Evolutionary conservation across 1,140 invertebrate genomes (phyloP).

Genomic region (Calliphora vicina): DNA sequence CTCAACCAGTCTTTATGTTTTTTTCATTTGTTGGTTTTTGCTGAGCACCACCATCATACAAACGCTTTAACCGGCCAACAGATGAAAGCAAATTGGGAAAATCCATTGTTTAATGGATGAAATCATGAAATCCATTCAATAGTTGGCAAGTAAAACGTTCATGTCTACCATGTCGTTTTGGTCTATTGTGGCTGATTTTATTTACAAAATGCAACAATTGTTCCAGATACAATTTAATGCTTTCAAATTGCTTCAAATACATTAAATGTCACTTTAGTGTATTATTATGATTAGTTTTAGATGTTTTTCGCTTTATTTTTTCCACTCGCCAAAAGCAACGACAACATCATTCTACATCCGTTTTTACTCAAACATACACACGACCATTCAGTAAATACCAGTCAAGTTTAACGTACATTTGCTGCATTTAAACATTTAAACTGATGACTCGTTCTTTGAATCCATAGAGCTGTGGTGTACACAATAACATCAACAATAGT

Average conservation of each 20-base stretch:
- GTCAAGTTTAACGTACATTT: no score
- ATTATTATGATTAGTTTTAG: not conserved
- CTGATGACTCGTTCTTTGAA: no score
- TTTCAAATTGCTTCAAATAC: not conserved
- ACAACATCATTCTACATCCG: no score
- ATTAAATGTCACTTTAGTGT: not conserved
- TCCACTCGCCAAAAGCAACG: no score
- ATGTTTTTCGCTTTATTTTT: not conserved
- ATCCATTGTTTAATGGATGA: conserved; percentile 11
- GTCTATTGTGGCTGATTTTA: conserved; percentile 6
- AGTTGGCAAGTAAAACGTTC: not conserved
- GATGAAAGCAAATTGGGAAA: conserved; percentile 1
- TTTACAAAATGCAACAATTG: conserved; percentile 7
- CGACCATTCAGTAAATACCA: no score
- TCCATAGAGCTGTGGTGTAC: no score
- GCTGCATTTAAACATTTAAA: no score
- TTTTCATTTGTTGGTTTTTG: not conserved
- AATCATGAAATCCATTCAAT: not conserved
- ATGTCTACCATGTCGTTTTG: not conserved
- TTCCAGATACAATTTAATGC: not conserved
- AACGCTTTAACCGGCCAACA: not conserved
- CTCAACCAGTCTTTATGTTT: not conserved
- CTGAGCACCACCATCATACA: not conserved
- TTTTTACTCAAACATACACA: no score
- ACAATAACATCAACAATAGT: no score